A percentile compares a stretch with the other conserved stretches of the same genome.
phyloP scores from a whole-genome alignment of 37 sponge, comb jelly and placozoan species.

The Axinella damicornis region DNA sequence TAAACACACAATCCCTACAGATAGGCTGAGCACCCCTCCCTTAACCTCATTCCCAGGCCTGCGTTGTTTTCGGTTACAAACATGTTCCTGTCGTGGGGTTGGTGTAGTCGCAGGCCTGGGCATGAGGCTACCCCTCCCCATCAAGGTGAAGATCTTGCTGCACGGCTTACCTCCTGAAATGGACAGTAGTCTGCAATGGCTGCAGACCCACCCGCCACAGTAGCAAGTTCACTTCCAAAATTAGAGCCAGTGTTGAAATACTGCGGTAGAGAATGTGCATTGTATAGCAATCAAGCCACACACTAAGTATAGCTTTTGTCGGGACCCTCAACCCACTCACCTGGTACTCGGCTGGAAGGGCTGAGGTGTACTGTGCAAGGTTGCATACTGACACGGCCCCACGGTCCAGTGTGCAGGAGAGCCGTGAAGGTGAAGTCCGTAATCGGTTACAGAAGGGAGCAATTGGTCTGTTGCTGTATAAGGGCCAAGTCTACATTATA shows the following conservation, averaged over 20 bases:
- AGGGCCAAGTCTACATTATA: too few species aligned
- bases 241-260: conserved; percentile 37
- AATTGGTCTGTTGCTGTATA: neutral
- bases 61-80: too few species aligned
- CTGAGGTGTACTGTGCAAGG: neutral
- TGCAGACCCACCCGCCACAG: conserved; percentile 39
- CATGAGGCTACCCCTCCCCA: too few species aligned
- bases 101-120: too few species aligned
- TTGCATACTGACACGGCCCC: conserved; percentile 49
- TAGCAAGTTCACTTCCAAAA: conserved; percentile 1
- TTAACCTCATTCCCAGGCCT: too few species aligned
- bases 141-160: too few species aligned
- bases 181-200: conserved; percentile 78
- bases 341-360: conserved; percentile 19
- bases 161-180: conserved; percentile 47
- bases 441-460: conserved; percentile 45
- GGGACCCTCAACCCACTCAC: neutral
- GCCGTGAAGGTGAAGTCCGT: neutral
- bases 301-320: too few species aligned
- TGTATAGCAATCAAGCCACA: too few species aligned
- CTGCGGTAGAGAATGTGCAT: conserved; percentile 51
- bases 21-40: too few species aligned
- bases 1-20: too few species aligned
- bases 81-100: too few species aligned
- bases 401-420: conserved; percentile 58